A percentile compares a stretch with the other conserved stretches of the same genome.
Conservation (phyloP, 2,888 invertebrate species). For the Rapana venosa region DNA sequence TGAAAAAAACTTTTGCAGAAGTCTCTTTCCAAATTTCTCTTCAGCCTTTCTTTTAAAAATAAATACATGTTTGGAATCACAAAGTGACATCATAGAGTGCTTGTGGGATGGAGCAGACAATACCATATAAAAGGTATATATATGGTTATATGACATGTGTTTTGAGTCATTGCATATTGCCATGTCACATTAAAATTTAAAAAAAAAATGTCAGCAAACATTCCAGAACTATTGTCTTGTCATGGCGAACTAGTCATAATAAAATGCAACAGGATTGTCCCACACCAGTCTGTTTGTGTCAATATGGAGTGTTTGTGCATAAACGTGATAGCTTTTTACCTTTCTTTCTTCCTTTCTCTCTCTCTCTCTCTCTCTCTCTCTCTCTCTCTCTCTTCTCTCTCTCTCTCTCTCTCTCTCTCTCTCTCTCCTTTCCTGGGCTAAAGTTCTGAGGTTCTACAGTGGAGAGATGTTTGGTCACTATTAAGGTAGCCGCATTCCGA, state of each 20-base stretch:
- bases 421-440: too few relatives aligned
- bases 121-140: neutral
- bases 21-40: neutral
- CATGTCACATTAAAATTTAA: neutral
- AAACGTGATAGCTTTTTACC: too few relatives aligned
- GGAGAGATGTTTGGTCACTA: too few relatives aligned
- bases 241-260: slow-evolving; percentile 35
- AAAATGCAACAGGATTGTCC: slow-evolving; percentile 17
- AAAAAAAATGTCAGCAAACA: slow-evolving; percentile 16
- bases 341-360: too few relatives aligned
- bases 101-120: neutral
- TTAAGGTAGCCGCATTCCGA: too few relatives aligned
- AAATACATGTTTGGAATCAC: neutral
- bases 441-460: too few relatives aligned
- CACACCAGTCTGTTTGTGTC: neutral
- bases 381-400: too few relatives aligned
- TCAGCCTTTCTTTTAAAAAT: neutral
- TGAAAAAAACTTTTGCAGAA: neutral
- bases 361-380: too few relatives aligned
- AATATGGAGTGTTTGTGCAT: too few relatives aligned
- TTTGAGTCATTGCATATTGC: neutral
- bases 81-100: neutral
- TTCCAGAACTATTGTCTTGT: neutral
- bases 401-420: too few relatives aligned
- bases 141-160: neutral